Percentiles rank a stretch among this genome's conserved stretches.
Conservation (phyloP, 2,113 vertebrate species). For the Corythaixoides concolor region DNA sequence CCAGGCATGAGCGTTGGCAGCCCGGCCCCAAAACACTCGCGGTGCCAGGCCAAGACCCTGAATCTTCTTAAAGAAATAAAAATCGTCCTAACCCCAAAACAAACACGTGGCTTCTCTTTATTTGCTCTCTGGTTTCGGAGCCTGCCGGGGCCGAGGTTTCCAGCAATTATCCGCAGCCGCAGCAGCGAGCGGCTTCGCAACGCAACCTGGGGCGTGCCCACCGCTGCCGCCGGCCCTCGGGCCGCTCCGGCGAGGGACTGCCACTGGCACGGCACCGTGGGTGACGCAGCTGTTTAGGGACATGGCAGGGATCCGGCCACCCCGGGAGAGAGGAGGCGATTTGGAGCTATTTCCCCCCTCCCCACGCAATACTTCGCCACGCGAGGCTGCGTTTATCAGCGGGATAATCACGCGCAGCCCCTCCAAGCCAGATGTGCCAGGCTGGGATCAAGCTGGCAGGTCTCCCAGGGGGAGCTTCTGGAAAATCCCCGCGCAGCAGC, state of each 20-base stretch:
- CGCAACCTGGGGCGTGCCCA: fast-evolving
- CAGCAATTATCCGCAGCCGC: not conserved
- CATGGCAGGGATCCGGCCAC: fast-evolving
- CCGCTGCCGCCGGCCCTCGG: fast-evolving
- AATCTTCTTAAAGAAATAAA: not conserved
- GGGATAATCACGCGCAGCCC: not conserved
- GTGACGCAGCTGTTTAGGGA: not conserved
- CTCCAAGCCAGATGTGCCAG: not conserved
- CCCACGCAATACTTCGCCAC: not conserved
- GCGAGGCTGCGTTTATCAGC: not conserved
- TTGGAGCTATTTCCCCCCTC: not conserved
- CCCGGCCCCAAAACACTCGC: not conserved
- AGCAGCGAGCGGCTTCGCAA: not conserved
- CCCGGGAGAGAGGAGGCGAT: not conserved
- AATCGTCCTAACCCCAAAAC: not conserved
- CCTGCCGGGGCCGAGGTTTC: not conserved
- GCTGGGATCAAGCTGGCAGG: not conserved
- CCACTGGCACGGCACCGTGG: fast-evolving
- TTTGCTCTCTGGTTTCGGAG: constrained; percentile 32
- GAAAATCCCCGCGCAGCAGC: not conserved
- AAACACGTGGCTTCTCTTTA: not conserved
- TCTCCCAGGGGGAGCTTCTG: not conserved
- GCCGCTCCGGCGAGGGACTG: fast-evolving
- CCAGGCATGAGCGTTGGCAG: fast-evolving
- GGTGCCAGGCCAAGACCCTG: not conserved